Percentiles rank a stretch among this genome's conserved stretches.
Evolutionary conservation across 2,113 vertebrate species (phyloP).

Genomic region (Misgurnus anguillicaudatus): DNA sequence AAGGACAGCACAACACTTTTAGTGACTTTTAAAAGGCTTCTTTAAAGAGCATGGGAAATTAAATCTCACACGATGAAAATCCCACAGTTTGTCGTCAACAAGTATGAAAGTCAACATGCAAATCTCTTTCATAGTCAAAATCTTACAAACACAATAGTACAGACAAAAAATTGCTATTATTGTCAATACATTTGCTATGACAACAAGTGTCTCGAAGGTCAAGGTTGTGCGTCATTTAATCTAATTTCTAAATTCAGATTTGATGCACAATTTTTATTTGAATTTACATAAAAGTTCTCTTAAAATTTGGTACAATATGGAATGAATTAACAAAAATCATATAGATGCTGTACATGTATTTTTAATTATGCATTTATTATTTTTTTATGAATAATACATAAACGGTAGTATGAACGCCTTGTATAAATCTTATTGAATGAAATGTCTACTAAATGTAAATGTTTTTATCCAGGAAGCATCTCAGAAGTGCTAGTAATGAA

Average conservation of each 20-base stretch:
- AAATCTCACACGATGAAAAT: background rate
- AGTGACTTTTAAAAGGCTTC: background rate
- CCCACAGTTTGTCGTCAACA: background rate
- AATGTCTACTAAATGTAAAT: background rate
- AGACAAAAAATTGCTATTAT: background rate
- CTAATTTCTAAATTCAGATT: background rate
- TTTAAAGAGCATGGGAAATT: conserved; percentile 15
- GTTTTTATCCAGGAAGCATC: background rate
- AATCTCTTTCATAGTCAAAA: background rate
- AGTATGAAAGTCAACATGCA: background rate
- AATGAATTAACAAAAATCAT: background rate
- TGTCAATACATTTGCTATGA: background rate
- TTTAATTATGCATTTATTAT: too few relatives aligned
- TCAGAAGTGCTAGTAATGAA: conserved; percentile 57
- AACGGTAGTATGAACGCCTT: too few relatives aligned
- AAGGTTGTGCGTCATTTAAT: background rate
- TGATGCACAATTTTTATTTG: background rate
- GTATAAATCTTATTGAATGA: too few relatives aligned
- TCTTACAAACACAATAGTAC: background rate
- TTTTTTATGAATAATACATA: too few relatives aligned
- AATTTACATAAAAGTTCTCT: background rate
- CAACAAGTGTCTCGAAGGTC: background rate
- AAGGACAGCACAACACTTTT: conserved; percentile 2
- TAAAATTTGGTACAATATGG: background rate
- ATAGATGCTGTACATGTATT: too few relatives aligned